Evolutionary conservation across 2,888 invertebrate species (phyloP).

Genomic region (Cepaea hortensis): DNA sequence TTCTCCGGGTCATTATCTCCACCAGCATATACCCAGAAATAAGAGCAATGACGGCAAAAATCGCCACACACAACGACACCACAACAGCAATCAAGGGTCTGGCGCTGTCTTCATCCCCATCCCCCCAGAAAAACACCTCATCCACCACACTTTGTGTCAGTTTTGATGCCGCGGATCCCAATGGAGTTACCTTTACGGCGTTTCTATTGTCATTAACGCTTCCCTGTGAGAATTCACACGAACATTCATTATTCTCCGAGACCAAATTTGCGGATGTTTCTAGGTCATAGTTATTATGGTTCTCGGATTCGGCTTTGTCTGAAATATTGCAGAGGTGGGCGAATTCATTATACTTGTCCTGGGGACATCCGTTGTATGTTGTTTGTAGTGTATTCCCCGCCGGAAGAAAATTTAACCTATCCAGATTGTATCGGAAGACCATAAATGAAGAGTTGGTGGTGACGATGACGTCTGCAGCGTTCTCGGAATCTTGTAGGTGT

Average conservation of each 20-base stretch:
- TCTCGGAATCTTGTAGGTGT: not conserved
- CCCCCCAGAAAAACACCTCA: slow-evolving; percentile 33
- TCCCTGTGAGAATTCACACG: slow-evolving; percentile 46
- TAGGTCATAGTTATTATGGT: not conserved
- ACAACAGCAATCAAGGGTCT: slow-evolving; percentile 57
- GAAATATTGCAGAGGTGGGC: slow-evolving; percentile 18
- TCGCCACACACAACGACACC: slow-evolving; percentile 58
- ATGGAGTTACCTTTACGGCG: slow-evolving; percentile 57
- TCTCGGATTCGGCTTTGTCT: not conserved
- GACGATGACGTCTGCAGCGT: slow-evolving; percentile 43
- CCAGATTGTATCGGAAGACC: slow-evolving; percentile 51
- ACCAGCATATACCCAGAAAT: slow-evolving; percentile 56
- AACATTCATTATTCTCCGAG: slow-evolving; percentile 20
- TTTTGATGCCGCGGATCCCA: slow-evolving; percentile 43
- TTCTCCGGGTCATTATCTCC: slow-evolving; percentile 55
- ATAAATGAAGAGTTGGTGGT: slow-evolving; percentile 51
- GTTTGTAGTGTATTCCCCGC: slow-evolving; percentile 57
- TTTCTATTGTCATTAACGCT: slow-evolving; percentile 62
- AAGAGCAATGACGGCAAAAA: slow-evolving; percentile 56
- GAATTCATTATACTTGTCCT: not conserved
- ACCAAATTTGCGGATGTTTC: not conserved
- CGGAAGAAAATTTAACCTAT: slow-evolving; percentile 54
- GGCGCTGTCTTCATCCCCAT: slow-evolving; percentile 49
- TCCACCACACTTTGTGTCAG: not conserved
- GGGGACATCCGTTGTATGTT: slow-evolving; percentile 55